Conservation (phyloP, 2,888 invertebrate genomes). For the Diadegma fenestrale region DNA sequence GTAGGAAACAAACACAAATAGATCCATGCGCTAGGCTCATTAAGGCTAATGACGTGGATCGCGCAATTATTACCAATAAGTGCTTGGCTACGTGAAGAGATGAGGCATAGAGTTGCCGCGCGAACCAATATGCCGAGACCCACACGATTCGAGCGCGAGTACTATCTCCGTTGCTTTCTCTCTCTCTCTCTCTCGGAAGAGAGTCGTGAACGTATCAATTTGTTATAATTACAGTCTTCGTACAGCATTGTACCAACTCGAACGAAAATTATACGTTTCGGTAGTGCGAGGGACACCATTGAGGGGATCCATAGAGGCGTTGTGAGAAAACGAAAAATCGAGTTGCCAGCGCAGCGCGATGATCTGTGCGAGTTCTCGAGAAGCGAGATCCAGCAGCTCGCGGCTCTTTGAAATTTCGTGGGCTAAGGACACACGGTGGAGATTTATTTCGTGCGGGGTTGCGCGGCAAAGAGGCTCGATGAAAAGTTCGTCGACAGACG, state of each 20-base stretch:
- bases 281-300: slow-evolving; percentile 63
- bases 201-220: slow-evolving; percentile 79
- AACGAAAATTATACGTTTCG: slow-evolving; percentile 77
- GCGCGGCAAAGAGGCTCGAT: slow-evolving; percentile 28
- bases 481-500: slow-evolving; percentile 46
- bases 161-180: background rate
- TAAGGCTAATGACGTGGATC: slow-evolving; percentile 80
- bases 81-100: slow-evolving; percentile 56
- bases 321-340: slow-evolving; percentile 54
- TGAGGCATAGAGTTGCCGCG: slow-evolving; percentile 29
- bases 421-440: background rate
- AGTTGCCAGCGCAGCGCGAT: background rate
- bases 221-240: slow-evolving; percentile 79
- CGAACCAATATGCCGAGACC: slow-evolving; percentile 35
- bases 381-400: background rate
- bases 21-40: slow-evolving; percentile 73
- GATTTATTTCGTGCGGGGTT: slow-evolving; percentile 20
- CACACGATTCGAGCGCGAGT: slow-evolving; percentile 12
- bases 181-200: background rate
- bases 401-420: background rate
- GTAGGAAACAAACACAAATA: slow-evolving; percentile 2
- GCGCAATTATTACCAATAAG: slow-evolving; percentile 78
- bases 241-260: slow-evolving; percentile 71
- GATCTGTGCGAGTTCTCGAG: background rate
- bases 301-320: slow-evolving; percentile 43